phyloP scores from a whole-genome alignment of 53 echinoderm and acorn worm species.

The Crossaster papposus region DNA sequence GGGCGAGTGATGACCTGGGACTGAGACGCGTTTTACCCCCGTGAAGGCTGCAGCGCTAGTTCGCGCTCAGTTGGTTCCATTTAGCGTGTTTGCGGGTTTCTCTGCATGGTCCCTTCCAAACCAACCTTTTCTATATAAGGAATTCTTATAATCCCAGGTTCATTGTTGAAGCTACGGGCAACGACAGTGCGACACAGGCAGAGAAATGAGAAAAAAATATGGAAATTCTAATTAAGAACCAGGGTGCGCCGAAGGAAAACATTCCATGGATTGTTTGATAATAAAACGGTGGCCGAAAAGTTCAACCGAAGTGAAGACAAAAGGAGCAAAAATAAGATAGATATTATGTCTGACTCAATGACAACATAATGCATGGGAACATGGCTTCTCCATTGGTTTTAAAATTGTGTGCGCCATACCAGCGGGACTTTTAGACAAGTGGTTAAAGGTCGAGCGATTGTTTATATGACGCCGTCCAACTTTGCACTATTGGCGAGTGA shows the following conservation, averaged over 20 bases:
- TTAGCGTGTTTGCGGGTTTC: slow-evolving; percentile 43
- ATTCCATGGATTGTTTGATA: background rate
- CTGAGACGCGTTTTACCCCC: slow-evolving; percentile 5
- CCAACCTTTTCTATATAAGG: too few species aligned
- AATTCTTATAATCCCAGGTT: background rate
- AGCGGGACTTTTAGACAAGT: background rate
- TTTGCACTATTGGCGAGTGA: slow-evolving; percentile 8
- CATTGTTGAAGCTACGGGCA: background rate
- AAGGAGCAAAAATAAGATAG: background rate
- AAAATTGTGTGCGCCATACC: background rate
- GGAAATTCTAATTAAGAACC: background rate
- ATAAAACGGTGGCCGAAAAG: background rate
- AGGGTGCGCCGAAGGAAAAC: background rate
- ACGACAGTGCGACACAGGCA: background rate
- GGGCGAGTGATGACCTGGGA: slow-evolving; percentile 22
- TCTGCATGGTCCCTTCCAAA: background rate
- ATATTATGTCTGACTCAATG: background rate
- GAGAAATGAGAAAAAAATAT: background rate
- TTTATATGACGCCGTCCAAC: slow-evolving; percentile 1
- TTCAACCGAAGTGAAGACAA: too few species aligned
- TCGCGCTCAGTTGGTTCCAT: slow-evolving; percentile 39
- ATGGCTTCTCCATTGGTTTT: background rate
- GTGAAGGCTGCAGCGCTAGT: slow-evolving; percentile 24
- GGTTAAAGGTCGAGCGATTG: slow-evolving; percentile 1
- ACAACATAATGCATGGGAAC: background rate